phyloP scores from a whole-genome alignment of 1,140 invertebrate species.

The Drosophila biarmipes region DNA sequence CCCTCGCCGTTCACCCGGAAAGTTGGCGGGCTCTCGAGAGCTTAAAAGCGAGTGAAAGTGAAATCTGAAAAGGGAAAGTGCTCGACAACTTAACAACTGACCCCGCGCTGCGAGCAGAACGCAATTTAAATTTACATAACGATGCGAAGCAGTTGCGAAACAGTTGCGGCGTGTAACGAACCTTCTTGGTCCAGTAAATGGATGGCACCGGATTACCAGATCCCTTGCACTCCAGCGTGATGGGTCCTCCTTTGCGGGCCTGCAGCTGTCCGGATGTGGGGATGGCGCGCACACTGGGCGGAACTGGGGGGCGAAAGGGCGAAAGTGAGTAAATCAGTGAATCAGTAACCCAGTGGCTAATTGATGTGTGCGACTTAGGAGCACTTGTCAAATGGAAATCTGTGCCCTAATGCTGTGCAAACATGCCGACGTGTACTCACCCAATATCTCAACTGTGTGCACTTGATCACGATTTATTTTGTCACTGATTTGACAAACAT shows the following conservation, averaged over 20 bases:
- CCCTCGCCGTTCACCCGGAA: background rate
- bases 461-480: conserved; percentile 87
- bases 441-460: conserved; percentile 84
- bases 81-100: conserved; percentile 30
- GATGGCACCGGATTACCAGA: conserved; percentile 89
- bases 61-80: conserved; percentile 40
- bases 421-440: conserved; percentile 69
- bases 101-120: conserved; percentile 8
- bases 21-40: conserved; percentile 28
- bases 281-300: conserved; percentile 87
- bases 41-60: conserved; percentile 46
- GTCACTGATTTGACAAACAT: conserved; percentile 89
- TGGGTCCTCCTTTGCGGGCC: conserved; percentile 87
- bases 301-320: conserved; percentile 81
- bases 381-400: conserved; percentile 51
- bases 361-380: conserved; percentile 19
- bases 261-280: conserved; percentile 87
- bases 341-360: conserved; percentile 53
- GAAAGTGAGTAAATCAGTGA: conserved; percentile 6
- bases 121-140: conserved; percentile 63
- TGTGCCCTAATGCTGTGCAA: conserved; percentile 26
- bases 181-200: conserved; percentile 88
- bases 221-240: conserved; percentile 88
- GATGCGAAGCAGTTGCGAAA: conserved; percentile 44
- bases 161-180: conserved; percentile 70